Percentiles rank a stretch among this genome's conserved stretches.
Conservation (phyloP, 2,888 invertebrate species). For the Philhelius pedissequus region DNA sequence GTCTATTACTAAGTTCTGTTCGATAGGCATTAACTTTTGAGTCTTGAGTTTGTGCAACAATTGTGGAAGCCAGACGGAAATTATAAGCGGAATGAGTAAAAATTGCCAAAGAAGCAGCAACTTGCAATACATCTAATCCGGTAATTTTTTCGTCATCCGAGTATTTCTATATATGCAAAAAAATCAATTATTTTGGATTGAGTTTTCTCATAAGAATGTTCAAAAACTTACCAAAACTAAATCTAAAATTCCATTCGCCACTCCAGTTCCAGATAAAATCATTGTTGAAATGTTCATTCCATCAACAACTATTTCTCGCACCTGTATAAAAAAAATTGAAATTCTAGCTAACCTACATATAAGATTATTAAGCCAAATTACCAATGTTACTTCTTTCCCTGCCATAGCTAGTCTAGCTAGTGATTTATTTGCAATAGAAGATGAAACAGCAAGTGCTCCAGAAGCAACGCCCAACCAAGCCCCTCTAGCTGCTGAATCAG, state of each 20-base stretch:
- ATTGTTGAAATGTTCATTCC: conserved; percentile 75
- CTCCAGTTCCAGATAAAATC: conserved; percentile 74
- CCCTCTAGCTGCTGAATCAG: conserved; percentile 72
- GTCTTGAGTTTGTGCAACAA: conserved; percentile 72
- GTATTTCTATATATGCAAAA: conserved; percentile 72
- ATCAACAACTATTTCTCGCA: conserved; percentile 72
- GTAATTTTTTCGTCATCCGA: conserved; percentile 73
- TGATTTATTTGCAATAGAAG: conserved; percentile 73
- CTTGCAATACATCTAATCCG: conserved; percentile 72
- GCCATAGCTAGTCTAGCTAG: conserved; percentile 71
- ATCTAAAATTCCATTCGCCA: conserved; percentile 74
- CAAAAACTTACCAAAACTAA: conserved; percentile 72
- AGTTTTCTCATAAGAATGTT: background rate
- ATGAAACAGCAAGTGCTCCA: conserved; percentile 72
- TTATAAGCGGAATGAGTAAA: conserved; percentile 76
- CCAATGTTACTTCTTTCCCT: conserved; percentile 72
- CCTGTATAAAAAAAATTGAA: conserved; percentile 53
- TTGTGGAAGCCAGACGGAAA: conserved; percentile 75
- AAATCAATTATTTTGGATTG: too few relatives aligned
- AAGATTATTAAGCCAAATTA: conserved; percentile 47
- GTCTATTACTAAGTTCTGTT: conserved; percentile 73
- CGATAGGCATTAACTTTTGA: conserved; percentile 71
- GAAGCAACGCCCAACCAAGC: conserved; percentile 73
- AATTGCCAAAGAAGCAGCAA: conserved; percentile 74
- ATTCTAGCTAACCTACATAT: background rate